Conservation (phyloP, 2,888 invertebrate genomes). For the Diplolepis rosae region DNA sequence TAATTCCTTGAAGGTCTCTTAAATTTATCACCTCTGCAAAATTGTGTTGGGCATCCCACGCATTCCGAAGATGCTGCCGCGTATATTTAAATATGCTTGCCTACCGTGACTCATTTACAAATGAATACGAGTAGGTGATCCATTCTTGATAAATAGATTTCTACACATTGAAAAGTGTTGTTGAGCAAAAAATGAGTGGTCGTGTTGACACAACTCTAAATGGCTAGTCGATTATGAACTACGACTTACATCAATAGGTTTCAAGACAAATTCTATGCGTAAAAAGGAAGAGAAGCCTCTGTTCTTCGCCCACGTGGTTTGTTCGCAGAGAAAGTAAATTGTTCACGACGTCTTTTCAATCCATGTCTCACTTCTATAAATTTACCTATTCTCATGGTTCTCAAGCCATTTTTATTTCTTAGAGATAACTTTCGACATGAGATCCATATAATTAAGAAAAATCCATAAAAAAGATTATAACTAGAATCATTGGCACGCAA, state of each 20-base stretch:
- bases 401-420: too few species aligned
- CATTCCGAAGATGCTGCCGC: slow-evolving; percentile 1
- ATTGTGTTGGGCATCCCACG: slow-evolving; percentile 11
- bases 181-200: background rate
- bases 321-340: background rate
- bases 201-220: background rate
- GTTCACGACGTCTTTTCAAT: background rate
- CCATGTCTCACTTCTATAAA: too few species aligned
- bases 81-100: slow-evolving; percentile 24
- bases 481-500: too few species aligned
- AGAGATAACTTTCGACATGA: too few species aligned
- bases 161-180: background rate
- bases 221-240: background rate
- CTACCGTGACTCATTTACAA: slow-evolving; percentile 30
- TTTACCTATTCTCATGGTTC: too few species aligned
- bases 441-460: too few species aligned
- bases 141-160: background rate
- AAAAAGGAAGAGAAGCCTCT: background rate
- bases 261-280: background rate
- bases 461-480: too few species aligned
- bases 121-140: background rate
- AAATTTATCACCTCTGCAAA: slow-evolving; percentile 7
- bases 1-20: background rate
- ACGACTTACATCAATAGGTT: background rate
- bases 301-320: slow-evolving; percentile 8